Conservation (phyloP, 2,888 invertebrate genomes). For the Spisula subtruncata region DNA sequence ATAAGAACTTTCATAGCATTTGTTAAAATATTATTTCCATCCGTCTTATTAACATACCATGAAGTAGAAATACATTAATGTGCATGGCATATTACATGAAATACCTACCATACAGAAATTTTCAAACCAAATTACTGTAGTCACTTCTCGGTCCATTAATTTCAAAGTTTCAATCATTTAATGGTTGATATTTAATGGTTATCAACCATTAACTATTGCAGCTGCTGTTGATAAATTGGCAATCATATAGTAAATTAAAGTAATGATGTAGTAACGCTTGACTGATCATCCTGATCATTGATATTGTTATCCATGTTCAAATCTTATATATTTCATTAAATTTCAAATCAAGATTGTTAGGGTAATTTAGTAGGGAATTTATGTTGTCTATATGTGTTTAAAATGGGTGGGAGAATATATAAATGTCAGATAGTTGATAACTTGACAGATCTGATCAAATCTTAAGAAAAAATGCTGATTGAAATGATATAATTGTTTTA, state of each 20-base stretch:
- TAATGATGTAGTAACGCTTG: not conserved
- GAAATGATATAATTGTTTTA: not conserved
- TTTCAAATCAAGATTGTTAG: not conserved
- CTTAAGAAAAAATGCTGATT: not conserved
- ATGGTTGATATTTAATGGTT: too few species aligned
- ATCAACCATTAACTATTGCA: slow-evolving; percentile 23
- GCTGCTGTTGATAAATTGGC: not conserved
- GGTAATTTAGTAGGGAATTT: not conserved
- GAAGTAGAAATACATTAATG: too few species aligned
- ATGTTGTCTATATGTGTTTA: not conserved
- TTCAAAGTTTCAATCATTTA: not conserved
- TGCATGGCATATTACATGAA: too few species aligned
- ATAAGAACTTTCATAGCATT: too few species aligned
- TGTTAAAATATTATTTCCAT: too few species aligned
- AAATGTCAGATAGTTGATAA: slow-evolving; percentile 7
- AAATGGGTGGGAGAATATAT: not conserved
- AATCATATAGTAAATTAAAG: not conserved
- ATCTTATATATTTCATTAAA: slow-evolving; percentile 16
- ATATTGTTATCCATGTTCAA: not conserved
- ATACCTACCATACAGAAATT: too few species aligned
- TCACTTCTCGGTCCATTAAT: slow-evolving; percentile 3
- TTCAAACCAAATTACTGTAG: not conserved
- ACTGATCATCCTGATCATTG: not conserved
- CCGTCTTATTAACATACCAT: too few species aligned
- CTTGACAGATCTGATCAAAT: slow-evolving; percentile 14